Percentiles rank a stretch among this genome's conserved stretches.
These are phyloP conservation scores for Pangasianodon hypophthalmus DNA, from an alignment of 2,113 vertebrate species.

Conservation along the genomic window DNA sequence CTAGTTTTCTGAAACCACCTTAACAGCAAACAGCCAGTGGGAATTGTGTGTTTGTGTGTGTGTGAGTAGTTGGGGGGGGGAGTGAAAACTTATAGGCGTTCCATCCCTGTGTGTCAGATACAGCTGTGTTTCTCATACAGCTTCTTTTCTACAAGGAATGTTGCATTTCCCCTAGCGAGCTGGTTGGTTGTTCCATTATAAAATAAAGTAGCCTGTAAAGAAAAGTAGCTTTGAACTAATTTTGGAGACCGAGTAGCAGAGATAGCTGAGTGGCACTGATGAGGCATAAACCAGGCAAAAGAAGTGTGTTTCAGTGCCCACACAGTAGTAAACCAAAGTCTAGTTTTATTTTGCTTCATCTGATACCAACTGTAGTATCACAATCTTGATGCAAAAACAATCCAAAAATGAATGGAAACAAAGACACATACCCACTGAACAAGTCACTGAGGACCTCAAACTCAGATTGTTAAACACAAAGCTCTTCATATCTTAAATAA, in stretches of 20 bases:
- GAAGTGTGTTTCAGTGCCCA: neutral
- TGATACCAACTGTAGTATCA: neutral
- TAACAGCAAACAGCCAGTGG: neutral
- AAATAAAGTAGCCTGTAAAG: neutral
- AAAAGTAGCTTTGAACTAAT: too few relatives aligned
- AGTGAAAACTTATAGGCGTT: neutral
- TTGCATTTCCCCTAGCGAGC: neutral
- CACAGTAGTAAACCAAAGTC: neutral
- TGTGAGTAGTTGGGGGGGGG: too few relatives aligned
- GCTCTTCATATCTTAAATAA: neutral
- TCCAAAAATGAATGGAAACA: neutral
- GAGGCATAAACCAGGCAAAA: neutral
- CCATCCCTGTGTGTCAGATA: too few relatives aligned
- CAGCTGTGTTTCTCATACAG: neutral
- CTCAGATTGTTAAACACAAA: neutral
- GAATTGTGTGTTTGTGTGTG: neutral
- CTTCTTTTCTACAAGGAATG: neutral
- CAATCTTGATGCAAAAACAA: neutral
- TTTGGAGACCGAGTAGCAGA: neutral
- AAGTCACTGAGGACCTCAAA: slow-evolving; percentile 17
- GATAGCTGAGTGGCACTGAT: neutral
- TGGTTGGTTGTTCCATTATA: neutral
- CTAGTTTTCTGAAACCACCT: neutral
- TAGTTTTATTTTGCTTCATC: neutral
- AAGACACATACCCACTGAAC: neutral